Percentiles rank a stretch among this genome's conserved stretches.
These are phyloP conservation scores for Hypsopygia costalis DNA, from an alignment of 2,888 invertebrate species.

Conservation along the genomic window DNA sequence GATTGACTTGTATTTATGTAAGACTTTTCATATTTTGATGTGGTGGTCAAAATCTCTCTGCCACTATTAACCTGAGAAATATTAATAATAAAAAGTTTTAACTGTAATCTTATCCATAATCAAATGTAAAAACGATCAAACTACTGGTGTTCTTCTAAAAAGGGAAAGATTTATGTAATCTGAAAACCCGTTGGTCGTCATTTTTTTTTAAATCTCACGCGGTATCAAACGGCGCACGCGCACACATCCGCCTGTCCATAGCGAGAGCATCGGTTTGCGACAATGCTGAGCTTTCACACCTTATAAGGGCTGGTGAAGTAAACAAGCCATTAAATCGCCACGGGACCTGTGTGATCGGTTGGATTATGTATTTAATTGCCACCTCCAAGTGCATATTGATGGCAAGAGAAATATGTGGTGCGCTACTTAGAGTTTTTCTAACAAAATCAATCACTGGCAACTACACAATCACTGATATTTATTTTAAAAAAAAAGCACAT, in stretches of 20 bases:
- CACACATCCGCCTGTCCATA: constrained; percentile 56
- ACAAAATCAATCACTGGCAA: too few relatives aligned
- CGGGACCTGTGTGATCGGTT: constrained; percentile 54
- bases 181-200: constrained; percentile 6
- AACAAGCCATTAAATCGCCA: constrained; percentile 66
- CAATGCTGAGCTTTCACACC: constrained; percentile 77
- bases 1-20: too few relatives aligned
- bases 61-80: too few relatives aligned
- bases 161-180: neutral
- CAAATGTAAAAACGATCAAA: too few relatives aligned
- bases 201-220: constrained; percentile 24
- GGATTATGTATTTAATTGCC: constrained; percentile 73
- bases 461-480: too few relatives aligned
- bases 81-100: too few relatives aligned
- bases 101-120: too few relatives aligned
- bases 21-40: too few relatives aligned
- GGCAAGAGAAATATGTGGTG: constrained; percentile 13
- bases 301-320: constrained; percentile 65
- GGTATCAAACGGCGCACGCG: constrained; percentile 43
- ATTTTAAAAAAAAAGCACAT: too few relatives aligned
- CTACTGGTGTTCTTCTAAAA: too few relatives aligned
- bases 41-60: too few relatives aligned
- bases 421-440: too few relatives aligned
- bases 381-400: constrained; percentile 53
- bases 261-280: constrained; percentile 55